Evolutionary conservation across 2,797 vertebrate genomes (phyloP), one percentile per base, ranked within the genome.

Genomic region (Scomberomorus guttatus): DNA sequence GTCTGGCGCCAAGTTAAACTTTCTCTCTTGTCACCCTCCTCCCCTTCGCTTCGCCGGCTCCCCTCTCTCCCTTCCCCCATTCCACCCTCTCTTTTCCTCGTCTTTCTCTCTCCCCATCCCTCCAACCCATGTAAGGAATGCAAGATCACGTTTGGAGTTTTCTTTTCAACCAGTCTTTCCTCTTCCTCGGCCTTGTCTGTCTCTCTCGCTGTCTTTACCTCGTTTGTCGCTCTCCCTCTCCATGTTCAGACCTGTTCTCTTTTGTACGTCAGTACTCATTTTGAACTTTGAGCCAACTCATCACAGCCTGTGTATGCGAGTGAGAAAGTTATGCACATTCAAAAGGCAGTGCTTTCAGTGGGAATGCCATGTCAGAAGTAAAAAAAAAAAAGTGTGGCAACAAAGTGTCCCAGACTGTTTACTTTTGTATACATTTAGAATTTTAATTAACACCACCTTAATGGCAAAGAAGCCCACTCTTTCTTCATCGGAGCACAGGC

Each of bases 1-100:
- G 93, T 86, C 94, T 95, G 95, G 94, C 93, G 93, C 94, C 94
- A 94, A 93, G 94, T 94, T 91, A 92, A 92, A 93, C 90, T 93
- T 92, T 92, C 88, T 87, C 81, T 77, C 84, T 77, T 87, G 84
- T 92, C 88, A 83, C 82, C 79, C 75, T 73, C 83, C 75, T 74
- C 80, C 82, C 48, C 12, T 48, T 24, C 69, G 54, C 60, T 20
- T 50, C 18, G 18, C 46, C 17, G 44, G 17, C 24, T 34, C 42
- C 50, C 54, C 58, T 54, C 72, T 54, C 57, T 58, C 78, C 81
- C 72, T 68, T 75, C 71, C 80, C 86, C 79, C 80, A 62, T 64
- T 71, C 75, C 80, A 72, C 62, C 63, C 50, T 66, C 68, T 57
- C 61, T 81, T 69, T 72, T 64, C 63, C 71, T 52, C 20, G n/a